Percentiles rank a stretch among this genome's conserved stretches.
Conservation (phyloP, 2,888 invertebrate genomes). For the Xanthorhoe designata region DNA sequence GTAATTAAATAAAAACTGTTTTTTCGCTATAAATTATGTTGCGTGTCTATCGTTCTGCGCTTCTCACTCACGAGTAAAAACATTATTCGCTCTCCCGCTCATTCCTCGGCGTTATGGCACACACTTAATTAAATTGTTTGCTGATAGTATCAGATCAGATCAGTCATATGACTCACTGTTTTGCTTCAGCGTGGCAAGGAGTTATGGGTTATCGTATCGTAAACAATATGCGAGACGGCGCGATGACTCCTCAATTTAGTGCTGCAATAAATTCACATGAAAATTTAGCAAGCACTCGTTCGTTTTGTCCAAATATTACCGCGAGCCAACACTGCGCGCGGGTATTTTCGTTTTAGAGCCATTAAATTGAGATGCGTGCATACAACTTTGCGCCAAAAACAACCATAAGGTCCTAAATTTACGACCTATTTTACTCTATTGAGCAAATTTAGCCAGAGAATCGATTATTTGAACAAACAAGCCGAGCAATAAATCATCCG, state of each 20-base stretch:
- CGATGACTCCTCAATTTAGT: slow-evolving; percentile 63
- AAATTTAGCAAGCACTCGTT: slow-evolving; percentile 68
- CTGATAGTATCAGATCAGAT: slow-evolving; percentile 12
- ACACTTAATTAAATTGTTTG: slow-evolving; percentile 20
- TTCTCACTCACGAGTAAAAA: too few relatives aligned
- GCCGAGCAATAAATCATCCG: slow-evolving; percentile 81
- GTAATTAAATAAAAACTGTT: too few relatives aligned
- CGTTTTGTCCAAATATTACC: slow-evolving; percentile 74
- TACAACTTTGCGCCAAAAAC: slow-evolving; percentile 48
- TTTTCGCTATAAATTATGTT: too few relatives aligned
- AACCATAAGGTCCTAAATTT: slow-evolving; percentile 45
- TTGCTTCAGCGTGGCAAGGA: slow-evolving; percentile 33
- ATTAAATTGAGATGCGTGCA: slow-evolving; percentile 71
- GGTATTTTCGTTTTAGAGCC: slow-evolving; percentile 72
- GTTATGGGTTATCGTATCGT: slow-evolving; percentile 47
- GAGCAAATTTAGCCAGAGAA: slow-evolving; percentile 59
- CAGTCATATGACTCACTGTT: slow-evolving; percentile 33
- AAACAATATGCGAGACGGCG: slow-evolving; percentile 50
- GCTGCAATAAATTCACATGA: slow-evolving; percentile 67
- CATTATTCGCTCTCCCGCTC: too few relatives aligned
- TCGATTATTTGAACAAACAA: slow-evolving; percentile 85
- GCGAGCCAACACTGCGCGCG: slow-evolving; percentile 63
- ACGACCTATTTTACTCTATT: slow-evolving; percentile 53
- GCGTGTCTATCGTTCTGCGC: too few relatives aligned
- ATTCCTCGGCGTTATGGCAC: too few relatives aligned